These are phyloP conservation scores for Borostomias antarcticus DNA, from an alignment of 2,797 vertebrate species.

Conservation along the genomic window DNA sequence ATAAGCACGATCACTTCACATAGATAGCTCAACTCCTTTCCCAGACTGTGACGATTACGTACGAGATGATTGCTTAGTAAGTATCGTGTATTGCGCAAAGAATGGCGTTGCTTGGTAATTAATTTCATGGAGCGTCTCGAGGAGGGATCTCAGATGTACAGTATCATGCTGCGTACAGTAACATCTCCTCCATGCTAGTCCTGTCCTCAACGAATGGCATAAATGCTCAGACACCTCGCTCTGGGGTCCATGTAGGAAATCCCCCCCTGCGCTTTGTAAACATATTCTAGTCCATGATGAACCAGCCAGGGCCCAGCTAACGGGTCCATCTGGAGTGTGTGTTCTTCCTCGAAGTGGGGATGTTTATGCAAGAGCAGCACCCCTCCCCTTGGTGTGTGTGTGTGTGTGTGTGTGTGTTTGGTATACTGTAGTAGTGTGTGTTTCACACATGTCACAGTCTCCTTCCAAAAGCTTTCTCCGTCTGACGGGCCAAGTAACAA, in stretches of 20 bases:
- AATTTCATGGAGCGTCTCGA: too few species aligned
- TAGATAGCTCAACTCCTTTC: too few species aligned
- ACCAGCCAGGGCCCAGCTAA: background rate
- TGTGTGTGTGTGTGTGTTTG: slow-evolving; percentile 4
- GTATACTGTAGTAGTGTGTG: background rate
- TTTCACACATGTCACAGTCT: background rate
- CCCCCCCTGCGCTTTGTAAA: background rate
- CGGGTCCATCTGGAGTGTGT: background rate
- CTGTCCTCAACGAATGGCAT: background rate
- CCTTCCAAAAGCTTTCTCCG: background rate
- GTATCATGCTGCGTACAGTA: background rate
- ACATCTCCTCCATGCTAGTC: background rate
- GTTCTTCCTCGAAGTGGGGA: slow-evolving; percentile 1
- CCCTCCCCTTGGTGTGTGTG: background rate
- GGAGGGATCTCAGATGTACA: too few species aligned
- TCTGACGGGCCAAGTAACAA: background rate
- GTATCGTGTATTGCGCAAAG: too few species aligned
- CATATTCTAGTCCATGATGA: background rate
- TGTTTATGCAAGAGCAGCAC: slow-evolving; percentile 3
- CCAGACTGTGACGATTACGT: too few species aligned
- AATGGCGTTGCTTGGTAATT: too few species aligned
- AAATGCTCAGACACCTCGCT: background rate
- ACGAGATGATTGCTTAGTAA: too few species aligned
- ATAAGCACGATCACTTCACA: too few species aligned
- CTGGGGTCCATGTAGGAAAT: background rate